Percentiles rank a stretch among this genome's conserved stretches.
These are phyloP conservation scores for Melanophora roralis DNA, from an alignment of 2,888 invertebrate genomes.

Conservation along the genomic window DNA sequence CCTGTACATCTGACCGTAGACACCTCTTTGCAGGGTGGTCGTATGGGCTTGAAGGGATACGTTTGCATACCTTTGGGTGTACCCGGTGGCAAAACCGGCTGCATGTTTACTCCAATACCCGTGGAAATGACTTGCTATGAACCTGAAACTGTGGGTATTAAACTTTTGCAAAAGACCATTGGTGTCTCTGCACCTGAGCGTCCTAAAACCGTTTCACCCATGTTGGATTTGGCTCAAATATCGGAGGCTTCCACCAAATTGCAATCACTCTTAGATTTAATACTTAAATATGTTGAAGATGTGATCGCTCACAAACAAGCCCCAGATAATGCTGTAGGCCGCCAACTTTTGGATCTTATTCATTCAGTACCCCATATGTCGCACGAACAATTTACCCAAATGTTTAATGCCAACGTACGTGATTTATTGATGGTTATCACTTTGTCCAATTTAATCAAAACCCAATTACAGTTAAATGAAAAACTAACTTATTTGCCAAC, in stretches of 20 bases:
- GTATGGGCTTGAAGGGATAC: slow-evolving; percentile 96
- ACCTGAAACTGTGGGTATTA: slow-evolving; percentile 90
- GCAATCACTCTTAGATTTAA: slow-evolving; percentile 85
- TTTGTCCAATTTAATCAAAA: slow-evolving; percentile 95
- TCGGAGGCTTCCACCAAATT: slow-evolving; percentile 90
- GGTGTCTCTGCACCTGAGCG: slow-evolving; percentile 78
- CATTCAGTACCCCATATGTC: slow-evolving; percentile 94
- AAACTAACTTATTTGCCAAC: slow-evolving; percentile 92
- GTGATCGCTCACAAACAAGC: slow-evolving; percentile 88
- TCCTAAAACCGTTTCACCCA: slow-evolving; percentile 83
- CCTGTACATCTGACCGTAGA: slow-evolving; percentile 98
- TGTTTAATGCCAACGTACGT: slow-evolving; percentile 97
- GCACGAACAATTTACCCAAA: slow-evolving; percentile 92
- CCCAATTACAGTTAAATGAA: slow-evolving; percentile 97
- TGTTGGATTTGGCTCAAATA: slow-evolving; percentile 87
- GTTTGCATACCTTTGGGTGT: slow-evolving; percentile 95
- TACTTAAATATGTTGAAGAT: slow-evolving; percentile 93
- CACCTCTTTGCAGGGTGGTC: slow-evolving; percentile 89
- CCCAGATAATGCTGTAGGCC: slow-evolving; percentile 92
- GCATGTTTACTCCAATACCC: slow-evolving; percentile 97
- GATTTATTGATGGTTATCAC: slow-evolving; percentile 98
- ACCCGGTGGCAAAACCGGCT: slow-evolving; percentile 93
- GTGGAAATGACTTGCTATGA: slow-evolving; percentile 93
- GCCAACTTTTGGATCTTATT: slow-evolving; percentile 92
- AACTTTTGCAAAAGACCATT: slow-evolving; percentile 90